Evolutionary conservation across 2,888 invertebrate genomes (phyloP).

Genomic region (Ommatoiulus sabulosus): DNA sequence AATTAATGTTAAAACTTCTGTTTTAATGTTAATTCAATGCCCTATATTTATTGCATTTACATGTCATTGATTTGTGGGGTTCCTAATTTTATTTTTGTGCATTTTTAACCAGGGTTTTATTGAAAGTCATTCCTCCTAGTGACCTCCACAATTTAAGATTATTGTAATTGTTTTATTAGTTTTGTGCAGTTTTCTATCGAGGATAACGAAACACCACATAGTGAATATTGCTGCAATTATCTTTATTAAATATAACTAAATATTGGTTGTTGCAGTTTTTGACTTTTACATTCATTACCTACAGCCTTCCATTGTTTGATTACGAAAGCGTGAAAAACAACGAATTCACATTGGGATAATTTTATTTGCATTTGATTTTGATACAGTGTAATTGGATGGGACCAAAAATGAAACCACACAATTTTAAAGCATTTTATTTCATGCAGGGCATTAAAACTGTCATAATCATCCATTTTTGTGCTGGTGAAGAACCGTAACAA

Average conservation of each 20-base stretch:
- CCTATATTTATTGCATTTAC: background rate
- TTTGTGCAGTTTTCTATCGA: background rate
- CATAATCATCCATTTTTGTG: too few relatives aligned
- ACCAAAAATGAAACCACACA: too few relatives aligned
- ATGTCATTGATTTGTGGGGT: background rate
- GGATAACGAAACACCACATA: background rate
- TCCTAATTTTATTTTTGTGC: background rate
- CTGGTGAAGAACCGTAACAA: too few relatives aligned
- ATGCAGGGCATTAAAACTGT: too few relatives aligned
- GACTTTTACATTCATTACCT: too few relatives aligned
- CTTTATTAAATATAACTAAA: background rate
- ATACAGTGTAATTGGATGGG: too few relatives aligned
- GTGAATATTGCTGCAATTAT: background rate
- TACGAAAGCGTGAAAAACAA: too few relatives aligned
- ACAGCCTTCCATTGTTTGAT: too few relatives aligned
- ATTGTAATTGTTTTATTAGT: background rate
- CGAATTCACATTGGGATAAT: too few relatives aligned
- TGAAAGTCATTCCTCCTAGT: background rate
- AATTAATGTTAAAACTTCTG: background rate
- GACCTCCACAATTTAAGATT: background rate
- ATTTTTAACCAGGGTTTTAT: background rate
- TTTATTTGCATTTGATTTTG: too few relatives aligned
- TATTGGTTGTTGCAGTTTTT: background rate
- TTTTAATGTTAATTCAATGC: background rate
- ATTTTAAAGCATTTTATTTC: too few relatives aligned